Evolutionary conservation across 2,113 vertebrate species (phyloP), one percentile per base, ranked within the genome.

Genomic region (Apteryx mantelli): DNA sequence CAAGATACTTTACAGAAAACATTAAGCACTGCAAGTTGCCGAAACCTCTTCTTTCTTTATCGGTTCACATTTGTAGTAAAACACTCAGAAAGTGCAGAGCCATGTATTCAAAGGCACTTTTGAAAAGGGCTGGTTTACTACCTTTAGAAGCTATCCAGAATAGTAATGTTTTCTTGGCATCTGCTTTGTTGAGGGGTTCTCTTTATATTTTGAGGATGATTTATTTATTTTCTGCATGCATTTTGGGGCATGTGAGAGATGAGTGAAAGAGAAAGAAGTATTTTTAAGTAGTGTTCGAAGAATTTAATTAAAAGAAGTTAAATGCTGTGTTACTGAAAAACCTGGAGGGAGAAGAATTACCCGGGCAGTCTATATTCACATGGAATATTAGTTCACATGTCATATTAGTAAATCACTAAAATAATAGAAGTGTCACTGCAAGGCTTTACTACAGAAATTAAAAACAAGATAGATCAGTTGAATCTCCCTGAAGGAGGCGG

Each of bases 391-490:
- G 36, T 91, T 92, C 53, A 44, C 25, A 32, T 82, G 14, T 50
- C 85, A 34, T 77, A 55, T 79, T 73, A 87, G 42, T 90, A 92
- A 77, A 81, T 66, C 66, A 66, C 64, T 82, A 70, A 77, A 92
- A 82, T 82, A 5, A 82, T 82, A 46, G 19, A 94, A 92, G 20
- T 58, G 50, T 81, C 76, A 70, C 38, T 77, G 32, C 63, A 80
- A 32, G 88, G 44, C 71, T 93, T 89, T 82, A 30, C 28, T 34
- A 56, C 48, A 82, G 58, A 91, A 94, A 88, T 91, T 82, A 91
- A 89, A 88, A 89, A 4, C 19, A 44, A 70, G 70, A 55, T 3
- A 73, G 32, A 93, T 61, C 22, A 55, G 21, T 36, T 74, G n/a
- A 89, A 64, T 69, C 34, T 86, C 75, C 64, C 53, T 73, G 48